phyloP scores from a whole-genome alignment of 2,888 invertebrate species.

The Sarcophaga caerulescens region DNA sequence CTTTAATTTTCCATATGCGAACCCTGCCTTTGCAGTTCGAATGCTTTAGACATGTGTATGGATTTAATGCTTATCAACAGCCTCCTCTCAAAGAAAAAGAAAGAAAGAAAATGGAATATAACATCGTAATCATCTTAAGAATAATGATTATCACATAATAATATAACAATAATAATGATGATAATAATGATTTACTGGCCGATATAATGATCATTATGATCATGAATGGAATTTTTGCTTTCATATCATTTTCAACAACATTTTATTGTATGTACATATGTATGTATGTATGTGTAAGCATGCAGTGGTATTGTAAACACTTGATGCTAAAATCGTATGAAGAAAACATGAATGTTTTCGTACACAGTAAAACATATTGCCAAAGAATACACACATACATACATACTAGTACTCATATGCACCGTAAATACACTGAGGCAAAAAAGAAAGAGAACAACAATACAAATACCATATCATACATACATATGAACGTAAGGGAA shows the following conservation, averaged over 20 bases:
- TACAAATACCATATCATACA: neutral
- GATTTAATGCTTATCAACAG: conserved; percentile 11
- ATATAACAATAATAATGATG: neutral
- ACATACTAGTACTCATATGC: neutral
- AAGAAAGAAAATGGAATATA: neutral
- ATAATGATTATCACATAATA: neutral
- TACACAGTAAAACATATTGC: conserved; percentile 2
- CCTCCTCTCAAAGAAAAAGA: neutral
- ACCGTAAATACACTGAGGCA: neutral
- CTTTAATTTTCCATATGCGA: no score
- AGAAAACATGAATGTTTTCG: conserved; percentile 15
- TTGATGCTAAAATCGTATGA: conserved; percentile 42
- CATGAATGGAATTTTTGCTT: neutral
- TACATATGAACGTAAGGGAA: neutral
- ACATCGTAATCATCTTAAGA: neutral
- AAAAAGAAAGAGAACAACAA: neutral
- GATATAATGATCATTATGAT: conserved; percentile 16
- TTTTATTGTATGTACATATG: neutral
- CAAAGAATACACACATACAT: neutral
- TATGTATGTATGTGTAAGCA: neutral
- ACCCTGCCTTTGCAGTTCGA: neutral
- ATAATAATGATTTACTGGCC: neutral
- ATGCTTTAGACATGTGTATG: neutral
- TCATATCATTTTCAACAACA: conserved; percentile 25
- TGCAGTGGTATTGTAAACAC: conserved; percentile 32